These are phyloP conservation scores for Neomonachus schauinslandi DNA, from an alignment of 2,113 vertebrate species.

Conservation along the genomic window DNA sequence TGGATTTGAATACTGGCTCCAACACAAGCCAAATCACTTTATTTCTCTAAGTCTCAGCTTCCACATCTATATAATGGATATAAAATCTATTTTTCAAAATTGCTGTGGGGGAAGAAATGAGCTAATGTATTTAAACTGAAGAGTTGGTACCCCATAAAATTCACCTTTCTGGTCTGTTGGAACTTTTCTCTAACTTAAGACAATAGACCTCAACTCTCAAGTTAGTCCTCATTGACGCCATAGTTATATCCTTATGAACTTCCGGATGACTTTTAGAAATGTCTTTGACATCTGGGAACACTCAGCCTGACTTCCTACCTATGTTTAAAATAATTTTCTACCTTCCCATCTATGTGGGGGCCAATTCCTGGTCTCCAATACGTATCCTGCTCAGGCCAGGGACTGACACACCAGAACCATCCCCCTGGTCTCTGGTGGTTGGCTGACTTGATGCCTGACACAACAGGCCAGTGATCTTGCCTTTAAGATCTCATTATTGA, in stretches of 20 bases:
- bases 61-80: background rate
- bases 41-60: background rate
- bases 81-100: constrained; percentile 17
- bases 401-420: background rate
- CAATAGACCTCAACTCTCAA: background rate
- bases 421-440: background rate
- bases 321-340: background rate
- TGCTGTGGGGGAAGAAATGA: background rate
- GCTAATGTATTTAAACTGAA: background rate
- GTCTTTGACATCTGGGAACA: background rate
- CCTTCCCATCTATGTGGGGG: background rate
- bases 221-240: background rate
- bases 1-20: background rate
- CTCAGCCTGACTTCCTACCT: background rate
- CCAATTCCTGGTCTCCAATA: background rate
- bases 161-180: background rate
- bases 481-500: constrained; percentile 20
- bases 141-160: background rate
- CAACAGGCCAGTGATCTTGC: background rate
- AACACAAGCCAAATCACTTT: background rate
- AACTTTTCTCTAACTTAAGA: background rate
- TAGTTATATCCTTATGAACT: background rate
- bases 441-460: background rate
- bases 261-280: background rate
- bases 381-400: background rate